Evolutionary conservation across 2,113 vertebrate species (phyloP).

Genomic region (Rousettus leschenaultii): DNA sequence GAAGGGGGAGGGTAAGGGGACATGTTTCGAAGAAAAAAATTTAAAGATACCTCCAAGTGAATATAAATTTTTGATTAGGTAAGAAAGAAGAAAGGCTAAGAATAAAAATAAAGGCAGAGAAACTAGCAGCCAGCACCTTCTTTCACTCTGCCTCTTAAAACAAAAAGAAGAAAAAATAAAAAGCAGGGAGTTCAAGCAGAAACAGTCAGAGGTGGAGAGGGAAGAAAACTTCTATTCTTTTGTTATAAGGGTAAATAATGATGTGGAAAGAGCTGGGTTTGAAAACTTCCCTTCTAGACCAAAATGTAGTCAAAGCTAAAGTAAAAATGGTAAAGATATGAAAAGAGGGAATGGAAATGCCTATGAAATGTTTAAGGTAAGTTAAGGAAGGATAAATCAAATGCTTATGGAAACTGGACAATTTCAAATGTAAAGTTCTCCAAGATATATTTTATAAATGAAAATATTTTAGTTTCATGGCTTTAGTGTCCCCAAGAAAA

Average conservation of each 20-base stretch:
- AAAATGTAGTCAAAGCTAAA: neutral
- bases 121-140: neutral
- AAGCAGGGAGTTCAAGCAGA: neutral
- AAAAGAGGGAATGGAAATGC: neutral
- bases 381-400: neutral
- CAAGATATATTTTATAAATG: neutral
- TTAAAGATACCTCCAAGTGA: neutral
- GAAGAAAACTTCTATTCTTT: neutral
- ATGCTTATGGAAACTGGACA: neutral
- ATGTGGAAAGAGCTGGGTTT: neutral
- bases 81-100: neutral
- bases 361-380: neutral
- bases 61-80: neutral
- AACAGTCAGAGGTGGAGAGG: neutral
- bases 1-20: neutral
- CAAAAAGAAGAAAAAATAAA: neutral
- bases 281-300: neutral
- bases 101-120: neutral
- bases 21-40: neutral
- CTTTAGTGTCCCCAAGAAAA: neutral
- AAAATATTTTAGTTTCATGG: neutral
- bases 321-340: neutral
- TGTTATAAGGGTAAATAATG: neutral
- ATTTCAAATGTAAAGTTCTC: neutral
- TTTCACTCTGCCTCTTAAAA: neutral